Conservation (phyloP, 1,140 invertebrate genomes). For the Xylocopa sonorina region DNA sequence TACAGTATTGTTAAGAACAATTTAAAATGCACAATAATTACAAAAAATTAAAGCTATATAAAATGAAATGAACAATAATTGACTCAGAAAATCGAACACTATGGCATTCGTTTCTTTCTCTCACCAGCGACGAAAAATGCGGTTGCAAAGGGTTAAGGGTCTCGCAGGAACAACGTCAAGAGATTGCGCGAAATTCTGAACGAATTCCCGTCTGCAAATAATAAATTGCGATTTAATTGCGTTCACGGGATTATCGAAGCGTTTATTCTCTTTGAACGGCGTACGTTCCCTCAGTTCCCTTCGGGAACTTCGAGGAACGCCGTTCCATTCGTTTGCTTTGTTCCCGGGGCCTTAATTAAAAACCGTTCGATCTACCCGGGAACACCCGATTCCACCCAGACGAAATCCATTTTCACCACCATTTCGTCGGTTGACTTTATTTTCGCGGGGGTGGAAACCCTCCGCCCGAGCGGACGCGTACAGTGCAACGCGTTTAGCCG, state of each 20-base stretch:
- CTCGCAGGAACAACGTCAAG: background rate
- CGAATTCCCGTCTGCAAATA: background rate
- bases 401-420: background rate
- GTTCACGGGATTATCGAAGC: conserved; percentile 3
- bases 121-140: too few species aligned
- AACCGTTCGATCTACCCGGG: conserved; percentile 6
- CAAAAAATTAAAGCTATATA: too few species aligned
- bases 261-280: background rate
- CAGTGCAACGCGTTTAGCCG: background rate
- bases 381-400: background rate
- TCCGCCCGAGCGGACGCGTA: too few species aligned
- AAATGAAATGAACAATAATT: too few species aligned
- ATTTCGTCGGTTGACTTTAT: background rate
- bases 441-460: too few species aligned
- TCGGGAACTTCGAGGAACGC: background rate
- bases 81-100: too few species aligned
- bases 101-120: too few species aligned
- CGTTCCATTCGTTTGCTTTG: conserved; percentile 16
- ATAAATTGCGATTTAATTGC: conserved; percentile 14
- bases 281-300: background rate
- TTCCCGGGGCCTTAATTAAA: conserved; percentile 20
- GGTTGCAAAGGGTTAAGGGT: background rate
- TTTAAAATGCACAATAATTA: too few species aligned
- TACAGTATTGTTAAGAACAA: too few species aligned
- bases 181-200: background rate